Evolutionary conservation across 1,140 invertebrate species (phyloP).

Genomic region (Dinoponera quadriceps): DNA sequence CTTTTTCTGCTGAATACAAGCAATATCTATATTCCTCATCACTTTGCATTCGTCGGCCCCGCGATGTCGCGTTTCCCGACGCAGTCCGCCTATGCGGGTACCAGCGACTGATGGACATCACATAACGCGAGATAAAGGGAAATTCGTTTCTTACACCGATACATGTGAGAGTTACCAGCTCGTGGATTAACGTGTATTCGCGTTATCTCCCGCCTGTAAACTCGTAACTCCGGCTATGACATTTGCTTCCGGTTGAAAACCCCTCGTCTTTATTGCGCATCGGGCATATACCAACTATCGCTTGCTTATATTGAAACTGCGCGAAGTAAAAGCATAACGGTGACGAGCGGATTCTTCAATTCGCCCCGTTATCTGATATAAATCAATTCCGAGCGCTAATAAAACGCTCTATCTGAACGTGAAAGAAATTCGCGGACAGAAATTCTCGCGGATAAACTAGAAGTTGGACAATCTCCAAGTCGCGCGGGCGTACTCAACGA

Average conservation of each 20-base stretch:
- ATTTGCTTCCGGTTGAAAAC: conserved; percentile 39
- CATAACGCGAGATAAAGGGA: conserved; percentile 47
- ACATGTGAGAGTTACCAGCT: not conserved
- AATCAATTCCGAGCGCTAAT: not conserved
- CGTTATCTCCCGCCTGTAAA: conserved; percentile 41
- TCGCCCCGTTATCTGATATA: not conserved
- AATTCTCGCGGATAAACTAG: conserved; percentile 42
- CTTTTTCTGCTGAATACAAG: too few relatives aligned
- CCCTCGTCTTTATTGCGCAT: conserved; percentile 15
- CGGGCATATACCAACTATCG: conserved; percentile 23
- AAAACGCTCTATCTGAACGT: conserved; percentile 18
- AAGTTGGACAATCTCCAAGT: conserved; percentile 69
- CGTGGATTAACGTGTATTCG: conserved; percentile 21
- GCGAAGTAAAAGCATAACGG: conserved; percentile 6
- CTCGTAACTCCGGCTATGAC: conserved; percentile 17
- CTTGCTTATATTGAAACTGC: conserved; percentile 35
- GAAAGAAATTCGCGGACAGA: conserved; percentile 50
- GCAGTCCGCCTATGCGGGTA: conserved; percentile 34
- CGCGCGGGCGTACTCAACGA: conserved; percentile 50
- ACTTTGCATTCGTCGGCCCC: not conserved
- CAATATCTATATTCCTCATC: not conserved
- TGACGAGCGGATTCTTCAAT: conserved; percentile 12
- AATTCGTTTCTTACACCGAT: conserved; percentile 30
- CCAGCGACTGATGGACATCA: conserved; percentile 45
- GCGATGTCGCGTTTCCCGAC: not conserved